Evolutionary conservation across 2,113 vertebrate species (phyloP).

Genomic region (Nycticryphes semicollaris): DNA sequence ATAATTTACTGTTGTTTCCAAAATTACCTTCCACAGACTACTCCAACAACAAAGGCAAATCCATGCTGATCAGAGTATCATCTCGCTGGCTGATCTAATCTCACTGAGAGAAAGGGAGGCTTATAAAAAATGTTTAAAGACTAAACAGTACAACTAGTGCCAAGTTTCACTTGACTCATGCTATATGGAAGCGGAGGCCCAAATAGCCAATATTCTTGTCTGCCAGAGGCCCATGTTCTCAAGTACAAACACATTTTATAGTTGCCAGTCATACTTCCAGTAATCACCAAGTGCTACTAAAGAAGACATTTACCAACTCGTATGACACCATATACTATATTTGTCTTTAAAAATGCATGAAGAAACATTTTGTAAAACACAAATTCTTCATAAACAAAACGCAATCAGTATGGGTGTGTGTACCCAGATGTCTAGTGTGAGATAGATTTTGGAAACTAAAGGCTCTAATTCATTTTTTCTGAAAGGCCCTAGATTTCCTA

Average conservation of each 20-base stretch:
- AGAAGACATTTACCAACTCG: background rate
- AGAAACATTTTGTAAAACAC: background rate
- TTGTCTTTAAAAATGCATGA: slow-evolving; percentile 3
- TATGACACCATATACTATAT: background rate
- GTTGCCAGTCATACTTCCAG: background rate
- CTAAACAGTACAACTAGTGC: slow-evolving; percentile 3
- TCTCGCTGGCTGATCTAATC: slow-evolving; percentile 15
- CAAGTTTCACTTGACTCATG: slow-evolving; percentile 50
- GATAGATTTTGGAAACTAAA: slow-evolving; percentile 38
- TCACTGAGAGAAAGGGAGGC: slow-evolving; percentile 6
- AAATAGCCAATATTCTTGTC: background rate
- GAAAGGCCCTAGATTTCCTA: slow-evolving; percentile 4
- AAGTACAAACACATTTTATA: slow-evolving; percentile 44
- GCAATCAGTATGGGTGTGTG: background rate
- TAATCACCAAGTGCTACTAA: background rate
- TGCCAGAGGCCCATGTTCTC: background rate
- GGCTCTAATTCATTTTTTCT: background rate
- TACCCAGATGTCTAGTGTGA: background rate
- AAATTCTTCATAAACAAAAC: background rate
- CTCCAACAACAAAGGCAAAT: background rate
- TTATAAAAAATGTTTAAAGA: slow-evolving; percentile 45
- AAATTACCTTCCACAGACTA: slow-evolving; percentile 17
- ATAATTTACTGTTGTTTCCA: background rate
- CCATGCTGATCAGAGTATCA: background rate
- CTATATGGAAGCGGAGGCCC: slow-evolving; percentile 24